Conservation (phyloP, 2,797 vertebrate genomes). For the Gallirallus australis region DNA sequence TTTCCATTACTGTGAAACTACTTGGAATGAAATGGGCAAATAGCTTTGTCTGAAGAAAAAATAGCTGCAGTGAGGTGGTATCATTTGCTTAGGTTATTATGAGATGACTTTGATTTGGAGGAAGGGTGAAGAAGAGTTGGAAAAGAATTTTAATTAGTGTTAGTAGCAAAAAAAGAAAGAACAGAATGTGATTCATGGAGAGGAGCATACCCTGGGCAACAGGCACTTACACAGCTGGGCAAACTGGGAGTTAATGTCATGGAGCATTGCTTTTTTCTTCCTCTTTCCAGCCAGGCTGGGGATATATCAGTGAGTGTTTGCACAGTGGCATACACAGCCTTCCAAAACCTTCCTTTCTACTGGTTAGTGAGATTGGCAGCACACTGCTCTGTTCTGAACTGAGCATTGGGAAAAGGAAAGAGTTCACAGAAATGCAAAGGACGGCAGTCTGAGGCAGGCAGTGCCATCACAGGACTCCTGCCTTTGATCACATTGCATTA, state of each 20-base stretch:
- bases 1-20: slow-evolving; percentile 55
- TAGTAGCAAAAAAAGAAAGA: background rate
- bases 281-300: background rate
- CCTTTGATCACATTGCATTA: background rate
- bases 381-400: accelerated
- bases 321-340: background rate
- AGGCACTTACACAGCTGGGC: background rate
- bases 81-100: slow-evolving; percentile 46
- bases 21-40: slow-evolving; percentile 50
- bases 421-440: background rate
- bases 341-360: background rate
- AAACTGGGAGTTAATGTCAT: background rate
- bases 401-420: background rate
- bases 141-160: slow-evolving; percentile 32
- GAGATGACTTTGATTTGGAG: slow-evolving; percentile 35
- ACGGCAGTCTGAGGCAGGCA: background rate
- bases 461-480: background rate
- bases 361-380: background rate
- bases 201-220: background rate
- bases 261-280: accelerated
- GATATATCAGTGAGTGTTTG: background rate
- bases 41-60: slow-evolving; percentile 44
- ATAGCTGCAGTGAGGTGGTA: background rate
- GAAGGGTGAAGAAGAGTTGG: slow-evolving; percentile 23
- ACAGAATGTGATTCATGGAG: background rate